Percentiles rank a stretch among this genome's conserved stretches.
Evolutionary conservation across 2,113 vertebrate species (phyloP).

Genomic region (Sebastes fasciatus): DNA sequence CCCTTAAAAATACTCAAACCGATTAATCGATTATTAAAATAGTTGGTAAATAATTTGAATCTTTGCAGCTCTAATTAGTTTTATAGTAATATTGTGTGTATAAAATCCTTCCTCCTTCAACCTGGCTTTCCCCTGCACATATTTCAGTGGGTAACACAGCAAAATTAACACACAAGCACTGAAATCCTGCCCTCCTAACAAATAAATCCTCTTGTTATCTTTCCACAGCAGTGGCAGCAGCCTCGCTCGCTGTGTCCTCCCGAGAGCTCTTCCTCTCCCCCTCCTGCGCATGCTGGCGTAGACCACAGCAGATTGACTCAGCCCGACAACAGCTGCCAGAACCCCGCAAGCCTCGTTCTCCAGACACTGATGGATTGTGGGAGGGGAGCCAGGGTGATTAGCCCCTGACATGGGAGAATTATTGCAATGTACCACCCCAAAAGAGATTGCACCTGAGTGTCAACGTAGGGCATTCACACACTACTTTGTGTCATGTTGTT

Average conservation of each 20-base stretch:
- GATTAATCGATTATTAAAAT: too few relatives aligned
- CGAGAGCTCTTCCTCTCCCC: conserved; percentile 47
- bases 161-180: conserved; percentile 50
- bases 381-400: conserved; percentile 76
- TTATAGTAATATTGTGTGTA: not conserved
- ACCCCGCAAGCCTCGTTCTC: conserved; percentile 60
- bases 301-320: conserved; percentile 71
- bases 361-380: conserved; percentile 78
- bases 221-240: conserved; percentile 56
- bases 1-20: too few relatives aligned
- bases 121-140: conserved; percentile 6
- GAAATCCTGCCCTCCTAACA: conserved; percentile 57
- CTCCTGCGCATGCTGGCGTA: conserved; percentile 30
- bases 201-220: conserved; percentile 77
- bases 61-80: not conserved
- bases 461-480: conserved; percentile 16
- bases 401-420: conserved; percentile 68
- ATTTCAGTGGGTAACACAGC: not conserved
- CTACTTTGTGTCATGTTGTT: conserved; percentile 42
- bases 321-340: conserved; percentile 78
- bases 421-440: conserved; percentile 56
- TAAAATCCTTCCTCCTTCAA: not conserved
- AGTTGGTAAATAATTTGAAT: too few relatives aligned
- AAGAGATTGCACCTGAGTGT: conserved; percentile 56
- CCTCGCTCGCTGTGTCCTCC: conserved; percentile 48